A percentile compares a stretch with the other conserved stretches of the same genome.
These are phyloP conservation scores for Nemopilema nomurai DNA, from an alignment of 30 jellyfish, hydroid and myxozoan genomes.

Conservation along the genomic window DNA sequence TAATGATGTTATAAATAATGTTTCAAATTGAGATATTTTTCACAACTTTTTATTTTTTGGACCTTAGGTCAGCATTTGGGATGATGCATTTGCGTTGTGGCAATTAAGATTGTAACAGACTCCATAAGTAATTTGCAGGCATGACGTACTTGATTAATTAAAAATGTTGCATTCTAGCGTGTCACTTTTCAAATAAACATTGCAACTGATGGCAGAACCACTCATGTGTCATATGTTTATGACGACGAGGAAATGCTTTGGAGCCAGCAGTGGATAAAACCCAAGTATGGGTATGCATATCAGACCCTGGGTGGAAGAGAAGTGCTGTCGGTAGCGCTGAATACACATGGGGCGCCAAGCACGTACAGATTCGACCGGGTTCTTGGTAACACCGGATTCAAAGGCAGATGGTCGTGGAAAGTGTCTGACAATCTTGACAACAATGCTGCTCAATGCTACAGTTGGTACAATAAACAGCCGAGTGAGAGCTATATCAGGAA, in stretches of 20 bases:
- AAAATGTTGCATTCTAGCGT: no score
- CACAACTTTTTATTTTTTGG: no score
- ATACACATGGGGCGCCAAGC: constrained; percentile 7
- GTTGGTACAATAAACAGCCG: constrained; percentile 38
- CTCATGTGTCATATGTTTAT: constrained; percentile 39
- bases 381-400: constrained; percentile 30
- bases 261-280: constrained; percentile 45
- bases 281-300: constrained; percentile 7
- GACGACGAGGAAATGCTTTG: constrained; percentile 58
- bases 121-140: no score
- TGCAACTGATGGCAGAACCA: constrained; percentile 39
- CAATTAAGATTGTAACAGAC: no score
- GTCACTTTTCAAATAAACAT: constrained; percentile 57
- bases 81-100: no score
- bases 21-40: no score
- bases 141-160: no score
- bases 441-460: constrained; percentile 39
- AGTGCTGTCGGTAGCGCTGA: background rate
- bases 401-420: constrained; percentile 61
- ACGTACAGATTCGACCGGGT: constrained; percentile 50
- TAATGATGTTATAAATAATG: no score
- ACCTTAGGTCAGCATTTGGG: no score
- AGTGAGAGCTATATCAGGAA: background rate
- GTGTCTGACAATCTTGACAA: constrained; percentile 13
- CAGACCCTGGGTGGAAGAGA: background rate